Evolutionary conservation across 2,888 invertebrate genomes (phyloP), one percentile per base, ranked within the genome.

Genomic region (Tholera decimalis): DNA sequence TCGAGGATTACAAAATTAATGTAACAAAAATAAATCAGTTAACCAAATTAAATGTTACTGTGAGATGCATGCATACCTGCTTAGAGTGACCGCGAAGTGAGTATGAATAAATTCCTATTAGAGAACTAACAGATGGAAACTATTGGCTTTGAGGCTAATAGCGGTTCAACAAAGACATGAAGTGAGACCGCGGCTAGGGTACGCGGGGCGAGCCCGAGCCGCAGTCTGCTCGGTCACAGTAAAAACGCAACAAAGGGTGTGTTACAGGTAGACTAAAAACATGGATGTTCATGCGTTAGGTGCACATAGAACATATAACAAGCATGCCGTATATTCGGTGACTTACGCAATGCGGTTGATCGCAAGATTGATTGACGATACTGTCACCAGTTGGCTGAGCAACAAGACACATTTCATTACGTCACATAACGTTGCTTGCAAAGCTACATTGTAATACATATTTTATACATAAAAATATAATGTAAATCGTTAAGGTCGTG

Each of bases 311-410:
- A 89, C 87, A 85, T 85, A 84, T 83, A 79, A 81, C 74, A 91
- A 91, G 92, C 92, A 91, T 91, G 91, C 92, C 88, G 85, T 88
- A 87, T 83, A 81, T 84, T 84, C 89, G 88, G 91, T 90, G 96
- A 98, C 98, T 98, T 98, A 98, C 98, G 98, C 98, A 96, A 98
- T 98, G 96, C 98, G 97, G 97, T 98, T 98, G 96, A 98, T 97
- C 96, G 98, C 97, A 96, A 98, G 97, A 97, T 98, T 98, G 97
- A 98, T 98, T 96, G 98, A 97, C 93, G 98, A 98, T 96, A 98
- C 97, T 96, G 98, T 98, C 97, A 97, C 98, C 97, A 98, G 98
- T 97, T 98, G 98, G 97, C 98, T 98, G 97, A 96, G 96, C 95
- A 96, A 92, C 90, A 93, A 95, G 91, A 94, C 92, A 94, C 89